Evolutionary conservation across 2,113 vertebrate species (phyloP).

Genomic region (Cyanistes caeruleus): DNA sequence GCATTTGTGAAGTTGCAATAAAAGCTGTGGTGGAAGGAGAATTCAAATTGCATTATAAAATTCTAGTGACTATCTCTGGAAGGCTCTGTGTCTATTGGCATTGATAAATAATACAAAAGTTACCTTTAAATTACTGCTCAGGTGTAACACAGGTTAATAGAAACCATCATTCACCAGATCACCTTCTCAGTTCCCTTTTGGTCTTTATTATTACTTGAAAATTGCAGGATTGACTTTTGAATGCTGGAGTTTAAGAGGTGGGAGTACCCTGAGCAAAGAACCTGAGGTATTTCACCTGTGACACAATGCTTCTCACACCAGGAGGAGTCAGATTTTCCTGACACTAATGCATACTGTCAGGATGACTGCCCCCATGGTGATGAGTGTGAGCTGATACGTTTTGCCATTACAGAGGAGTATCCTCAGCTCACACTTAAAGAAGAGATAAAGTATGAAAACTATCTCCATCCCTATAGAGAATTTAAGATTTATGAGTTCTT

Average conservation of each 20-base stretch:
- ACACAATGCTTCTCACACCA: neutral
- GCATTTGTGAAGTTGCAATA: neutral
- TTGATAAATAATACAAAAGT: neutral
- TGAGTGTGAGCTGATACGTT: constrained; percentile 49
- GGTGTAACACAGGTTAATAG: neutral
- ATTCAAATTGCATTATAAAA: neutral
- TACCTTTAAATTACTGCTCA: neutral
- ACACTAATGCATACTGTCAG: constrained; percentile 23
- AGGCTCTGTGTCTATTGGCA: neutral
- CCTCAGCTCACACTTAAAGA: constrained; percentile 34
- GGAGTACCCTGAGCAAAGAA: neutral
- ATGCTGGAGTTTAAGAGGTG: neutral
- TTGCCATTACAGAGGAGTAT: constrained; percentile 26
- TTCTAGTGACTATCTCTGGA: neutral
- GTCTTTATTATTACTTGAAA: neutral
- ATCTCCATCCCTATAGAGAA: neutral
- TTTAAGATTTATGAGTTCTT: constrained; percentile 1
- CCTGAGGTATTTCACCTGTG: constrained; percentile 29
- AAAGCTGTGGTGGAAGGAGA: neutral
- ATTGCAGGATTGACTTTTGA: neutral
- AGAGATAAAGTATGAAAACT: constrained; percentile 24
- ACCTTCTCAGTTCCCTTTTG: neutral
- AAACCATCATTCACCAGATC: neutral
- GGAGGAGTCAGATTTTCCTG: neutral
- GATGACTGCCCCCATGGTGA: neutral